Base-by-base conservation (phyloP, 2,888 invertebrate species). In the Agonopterix arenella region DNA sequence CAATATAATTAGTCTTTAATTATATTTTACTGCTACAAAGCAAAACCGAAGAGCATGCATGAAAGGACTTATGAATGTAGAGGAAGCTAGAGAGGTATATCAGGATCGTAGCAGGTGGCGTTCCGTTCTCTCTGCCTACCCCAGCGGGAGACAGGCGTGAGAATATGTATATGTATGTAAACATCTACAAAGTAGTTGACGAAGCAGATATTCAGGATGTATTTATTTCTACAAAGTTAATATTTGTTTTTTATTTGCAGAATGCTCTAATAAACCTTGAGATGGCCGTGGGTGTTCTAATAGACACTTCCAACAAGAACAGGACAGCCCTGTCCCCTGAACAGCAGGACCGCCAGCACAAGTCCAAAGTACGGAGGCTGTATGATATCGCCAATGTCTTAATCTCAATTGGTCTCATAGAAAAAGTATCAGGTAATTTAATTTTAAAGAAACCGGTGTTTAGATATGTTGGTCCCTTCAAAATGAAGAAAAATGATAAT, bases 311-410 rank as follows among this genome's bases (percentile, higher is more conserved):
- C 36, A 76, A 62, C 55, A 88, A 80, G 60, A 91, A 89, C 53
- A 90, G 90, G 66, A 76, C 84, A 16, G 77, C 81, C 51, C 75
- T 90, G 40, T 90, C 90, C 16, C 88, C 86, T 1, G 86, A 90
- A 60, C 88, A 88, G 61, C 76, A 79, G 55, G 90, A 89, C 57
- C 88, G 90, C 16, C 90, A 90, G 62, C 90, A 90, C 76, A 89
- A 92, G 84, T 93, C 93, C 36, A 93, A 93, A 86, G 92, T 93
- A 54, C 90, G 95, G 53, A 89, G 95, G 58, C 86, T 95, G 36
- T 95, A 95, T 77, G 94, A 95, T 74, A 94, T 95, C 63, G 94
- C 94, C 52, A 95, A 95, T 79, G 93, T 95, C 58, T 90, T 95
- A 62, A 92, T 93, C 58, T 93, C 94, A 54, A 91, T 94, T 72